Evolutionary conservation across 2,113 vertebrate genomes (phyloP), one percentile per base, ranked within the genome.

Genomic region (Cochlearius cochlearius): DNA sequence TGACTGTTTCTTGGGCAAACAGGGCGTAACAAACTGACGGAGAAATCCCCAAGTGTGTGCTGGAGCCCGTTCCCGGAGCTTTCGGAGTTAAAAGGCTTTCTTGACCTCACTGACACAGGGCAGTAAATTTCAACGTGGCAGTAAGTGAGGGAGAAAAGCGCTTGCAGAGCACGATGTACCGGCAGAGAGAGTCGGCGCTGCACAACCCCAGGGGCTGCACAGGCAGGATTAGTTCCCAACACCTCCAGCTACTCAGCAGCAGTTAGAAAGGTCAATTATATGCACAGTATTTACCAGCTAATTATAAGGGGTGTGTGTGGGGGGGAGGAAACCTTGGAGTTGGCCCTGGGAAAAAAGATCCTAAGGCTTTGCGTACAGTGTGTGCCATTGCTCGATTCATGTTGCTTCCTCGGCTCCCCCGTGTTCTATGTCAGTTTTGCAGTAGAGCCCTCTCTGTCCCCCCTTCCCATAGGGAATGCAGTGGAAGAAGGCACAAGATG

Each of bases 41-140:
- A 39, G 86, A 71, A 88, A 89, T 94, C 87, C 84, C 21, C 59
- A 87, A 91, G 87, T 74, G 32, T 92, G 83, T 83, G 87, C 94
- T 94, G 88, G 80, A 89, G 93, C 86, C 8, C 4, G 84, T 88
- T 96, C 96, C 75, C 0, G 4, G 91, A 85, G 95, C 78, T 88
- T 72, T 74, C 58, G 23, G 92, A 94, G 92, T 97, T 95, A 97
- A 97, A 97, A 96, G 87, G 71, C 80, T 96, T 95, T 83, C 84
- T 91, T 97, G 84, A 94, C 90, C 88, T 94, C 89, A 45, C 80
- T 96, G 94, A 92, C 96, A 95, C 89, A 30, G 47, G 63, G 90
- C 89, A 88, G 94, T 95, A 95, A 93, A 97, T 97, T 92, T 94
- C 59, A 83, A 26, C 1, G 26, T 96, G 95, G 79, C 97, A 90